phyloP scores from a whole-genome alignment of 2,797 vertebrate genomes.

The Oreonectes daqikongensis region DNA sequence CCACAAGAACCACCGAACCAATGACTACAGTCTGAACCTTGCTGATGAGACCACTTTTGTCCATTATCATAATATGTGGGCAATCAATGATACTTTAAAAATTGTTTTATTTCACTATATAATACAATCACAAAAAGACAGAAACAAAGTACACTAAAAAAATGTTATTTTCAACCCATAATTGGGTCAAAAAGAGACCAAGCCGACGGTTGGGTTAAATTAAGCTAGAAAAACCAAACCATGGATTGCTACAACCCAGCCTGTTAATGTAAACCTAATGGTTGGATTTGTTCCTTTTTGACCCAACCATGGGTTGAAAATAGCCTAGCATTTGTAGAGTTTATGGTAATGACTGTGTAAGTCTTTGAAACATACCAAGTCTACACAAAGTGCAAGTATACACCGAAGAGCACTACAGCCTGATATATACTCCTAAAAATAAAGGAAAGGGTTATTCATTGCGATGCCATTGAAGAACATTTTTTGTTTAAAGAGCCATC shows the following conservation, averaged over 20 bases:
- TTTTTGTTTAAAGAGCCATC: too few species aligned
- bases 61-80: constrained; percentile 1
- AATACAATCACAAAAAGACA: not conserved
- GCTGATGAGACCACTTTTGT: not conserved
- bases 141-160: not conserved
- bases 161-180: too few species aligned
- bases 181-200: too few species aligned
- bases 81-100: not conserved
- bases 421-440: too few species aligned
- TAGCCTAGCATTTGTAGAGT: not conserved
- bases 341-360: not conserved
- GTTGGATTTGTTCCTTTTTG: too few species aligned
- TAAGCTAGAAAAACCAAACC: too few species aligned
- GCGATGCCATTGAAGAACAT: too few species aligned
- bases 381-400: not conserved
- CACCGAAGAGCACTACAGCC: too few species aligned
- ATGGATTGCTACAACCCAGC: too few species aligned
- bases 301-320: not conserved
- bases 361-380: not conserved
- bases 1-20: not conserved
- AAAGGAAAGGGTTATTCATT: too few species aligned
- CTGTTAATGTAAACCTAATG: too few species aligned
- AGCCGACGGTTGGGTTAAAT: too few species aligned
- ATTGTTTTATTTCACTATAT: not conserved
- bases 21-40: not conserved